Base-by-base conservation (phyloP, 1,140 invertebrate genomes). In the Lepidotrigona ventralis region DNA sequence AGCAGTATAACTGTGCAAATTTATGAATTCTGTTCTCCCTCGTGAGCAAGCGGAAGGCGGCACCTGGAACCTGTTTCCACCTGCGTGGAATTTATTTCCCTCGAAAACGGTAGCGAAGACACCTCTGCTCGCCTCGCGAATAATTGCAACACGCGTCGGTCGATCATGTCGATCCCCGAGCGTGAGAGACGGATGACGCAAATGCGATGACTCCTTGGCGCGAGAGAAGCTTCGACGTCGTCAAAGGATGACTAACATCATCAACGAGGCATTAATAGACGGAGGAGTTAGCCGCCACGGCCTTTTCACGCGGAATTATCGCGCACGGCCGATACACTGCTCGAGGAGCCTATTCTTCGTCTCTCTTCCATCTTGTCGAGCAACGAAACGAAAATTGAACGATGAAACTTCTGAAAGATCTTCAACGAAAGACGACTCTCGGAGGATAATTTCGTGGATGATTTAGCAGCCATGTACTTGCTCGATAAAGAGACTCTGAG, bases 191-290 rank as follows among this genome's bases (percentile, higher is more conserved):
- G 71, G 53, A 84, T 77, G 72, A 79, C 85, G 86, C 23, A 68
- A 87, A 71, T 63, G 73, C 69, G 73, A 75, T 76, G 85, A 87
- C 74, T 86, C 46, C 14, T 56, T 66, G n/a, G 17, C 51, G 81
- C 54, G 81, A 66, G 56, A 78, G 80, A 84, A 80, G 63, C 51
- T 46, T 33, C 39, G 84, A 80, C 63, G 70, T 46, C 26, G 54
- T 56, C 46, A 60, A 29, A 46, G 33, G 81, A 86, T 86, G 81
- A 87, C 77, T 81, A 78, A 88, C 81, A 70, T 80, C 60, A 51
- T 80, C 72, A 69, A 53, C 66, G 64, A 51, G 12, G 54, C 81
- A 54, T 60, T 78, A 82, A 77, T 71, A 70, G 81, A 78, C 54
- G 3, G 74, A 78, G 3, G 74, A 78, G 33, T 54, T 56, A 58